Base-by-base conservation (phyloP, 1,140 invertebrate species). In the Orchesella cincta region DNA sequence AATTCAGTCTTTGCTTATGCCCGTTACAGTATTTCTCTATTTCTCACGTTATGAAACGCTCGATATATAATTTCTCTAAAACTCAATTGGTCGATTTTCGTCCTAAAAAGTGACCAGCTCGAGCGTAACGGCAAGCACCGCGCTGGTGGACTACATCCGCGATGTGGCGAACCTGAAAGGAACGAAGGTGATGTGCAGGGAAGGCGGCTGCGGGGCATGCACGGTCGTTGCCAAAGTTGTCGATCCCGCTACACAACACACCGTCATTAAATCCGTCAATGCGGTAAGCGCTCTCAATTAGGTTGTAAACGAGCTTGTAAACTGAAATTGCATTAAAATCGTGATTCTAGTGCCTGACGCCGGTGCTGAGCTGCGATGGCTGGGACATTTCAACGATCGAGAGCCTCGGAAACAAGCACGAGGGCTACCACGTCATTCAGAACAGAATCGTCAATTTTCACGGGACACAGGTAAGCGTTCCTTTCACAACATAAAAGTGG, bases 151-250 rank as follows among this genome's bases (percentile, higher is more conserved):
- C 12, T 93, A 89, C 78, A 89, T 93, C 52, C 86, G 92, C 1
- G 88, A 90, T 28, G 83, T 89, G 81, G 89, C 89, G 0, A 86
- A 90, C 54, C 86, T 93, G 0, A 90, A 88, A 34, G 93, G 92
- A 18, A 94, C 93, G 0, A 95, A 95, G 83, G 87, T 86, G 1
- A 93, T 92, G 90, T 95, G 93, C 82, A 85, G 88, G 14, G 93
- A 95, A 85, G 94, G 93, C 31, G 93, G 93, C 0, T 95, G 94
- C 83, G 93, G 94, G 0, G 88, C 89, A 0, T 96, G 93, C 83
- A 86, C 93, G 26, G 93, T 94, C 1, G 85, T 90, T 3, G 89
- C 90, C 1, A 87, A 86, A 52, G 85, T 86, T 2, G 83, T 84
- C 1, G 85, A 91, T 81, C 88, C 89, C 14, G 83, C 87, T 1